phyloP scores from a whole-genome alignment of 2,797 vertebrate species.

The Xenentodon cancila region DNA sequence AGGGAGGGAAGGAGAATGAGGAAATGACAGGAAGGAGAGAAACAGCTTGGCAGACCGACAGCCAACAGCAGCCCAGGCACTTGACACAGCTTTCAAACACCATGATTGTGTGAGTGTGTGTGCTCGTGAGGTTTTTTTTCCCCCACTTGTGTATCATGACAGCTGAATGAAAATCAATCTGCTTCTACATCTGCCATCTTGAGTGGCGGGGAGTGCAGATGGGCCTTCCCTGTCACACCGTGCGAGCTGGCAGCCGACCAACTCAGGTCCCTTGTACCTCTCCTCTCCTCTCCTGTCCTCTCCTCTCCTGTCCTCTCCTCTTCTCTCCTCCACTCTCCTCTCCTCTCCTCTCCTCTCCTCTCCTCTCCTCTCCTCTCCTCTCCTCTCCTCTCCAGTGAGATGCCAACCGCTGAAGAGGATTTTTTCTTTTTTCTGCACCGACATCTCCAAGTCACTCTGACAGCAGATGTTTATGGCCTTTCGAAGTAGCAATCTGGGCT shows the following conservation, averaged over 20 bases:
- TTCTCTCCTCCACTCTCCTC: conserved; percentile 2
- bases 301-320: conserved; percentile 29
- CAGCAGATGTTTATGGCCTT: conserved; percentile 84
- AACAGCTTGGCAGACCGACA: conserved; percentile 73
- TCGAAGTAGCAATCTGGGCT: conserved; percentile 79
- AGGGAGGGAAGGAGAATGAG: conserved; percentile 64
- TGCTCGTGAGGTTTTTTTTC: conserved; percentile 29
- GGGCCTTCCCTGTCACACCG: conserved; percentile 77
- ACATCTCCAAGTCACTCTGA: conserved; percentile 78
- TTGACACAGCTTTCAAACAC: conserved; percentile 73
- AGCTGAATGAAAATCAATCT: conserved; percentile 86
- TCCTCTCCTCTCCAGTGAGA: conserved; percentile 66
- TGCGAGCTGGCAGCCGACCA: conserved; percentile 79
- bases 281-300: neutral
- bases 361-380: conserved; percentile 8
- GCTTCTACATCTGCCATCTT: conserved; percentile 85
- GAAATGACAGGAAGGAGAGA: conserved; percentile 82
- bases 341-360: conserved; percentile 1
- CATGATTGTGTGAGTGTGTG: conserved; percentile 62
- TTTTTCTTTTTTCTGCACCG: conserved; percentile 55
- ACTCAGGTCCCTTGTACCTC: conserved; percentile 61
- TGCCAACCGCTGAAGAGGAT: conserved; percentile 75
- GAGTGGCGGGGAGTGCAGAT: conserved; percentile 82
- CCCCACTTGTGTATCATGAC: conserved; percentile 75
- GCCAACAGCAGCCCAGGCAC: conserved; percentile 72